Conservation (phyloP, 2,797 vertebrate genomes). For the Chaetodon trifasciatus region DNA sequence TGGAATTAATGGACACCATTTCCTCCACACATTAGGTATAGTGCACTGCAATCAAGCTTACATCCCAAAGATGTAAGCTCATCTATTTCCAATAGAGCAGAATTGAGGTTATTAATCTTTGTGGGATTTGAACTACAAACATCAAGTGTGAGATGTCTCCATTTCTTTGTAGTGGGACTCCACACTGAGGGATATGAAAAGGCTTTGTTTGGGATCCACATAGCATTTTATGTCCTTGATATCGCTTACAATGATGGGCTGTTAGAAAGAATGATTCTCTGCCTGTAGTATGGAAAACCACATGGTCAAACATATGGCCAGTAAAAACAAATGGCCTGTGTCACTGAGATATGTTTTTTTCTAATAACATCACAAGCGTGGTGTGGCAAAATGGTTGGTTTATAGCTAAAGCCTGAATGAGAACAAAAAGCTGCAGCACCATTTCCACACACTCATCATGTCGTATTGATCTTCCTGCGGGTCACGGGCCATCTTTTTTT, state of each 20-base stretch:
- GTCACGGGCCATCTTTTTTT: slow-evolving; percentile 14
- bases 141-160: slow-evolving; percentile 19
- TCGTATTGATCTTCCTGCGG: slow-evolving; percentile 65
- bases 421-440: slow-evolving; percentile 57
- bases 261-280: slow-evolving; percentile 59
- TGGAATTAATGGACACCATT: slow-evolving; percentile 24
- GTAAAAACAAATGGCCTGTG: slow-evolving; percentile 64
- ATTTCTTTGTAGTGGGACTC: slow-evolving; percentile 22
- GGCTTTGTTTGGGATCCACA: slow-evolving; percentile 36
- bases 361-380: slow-evolving; percentile 42
- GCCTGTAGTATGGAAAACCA: slow-evolving; percentile 49
- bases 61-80: slow-evolving; percentile 41
- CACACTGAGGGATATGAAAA: slow-evolving; percentile 31
- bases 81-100: slow-evolving; percentile 12
- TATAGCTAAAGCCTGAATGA: slow-evolving; percentile 31
- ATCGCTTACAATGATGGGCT: slow-evolving; percentile 46
- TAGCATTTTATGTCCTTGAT: slow-evolving; percentile 57
- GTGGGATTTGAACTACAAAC: slow-evolving; percentile 17
- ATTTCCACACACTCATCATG: slow-evolving; percentile 53
- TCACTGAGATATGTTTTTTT: slow-evolving; percentile 42
- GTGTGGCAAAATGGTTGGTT: slow-evolving; percentile 30
- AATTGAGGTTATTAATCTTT: slow-evolving; percentile 40
- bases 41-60: neutral
- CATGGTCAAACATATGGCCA: slow-evolving; percentile 47
- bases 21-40: slow-evolving; percentile 1